A percentile compares a stretch with the other conserved stretches of the same genome.
These are phyloP conservation scores for Psilopsiagon aymara DNA, from an alignment of 2,113 vertebrate genomes.

Conservation along the genomic window DNA sequence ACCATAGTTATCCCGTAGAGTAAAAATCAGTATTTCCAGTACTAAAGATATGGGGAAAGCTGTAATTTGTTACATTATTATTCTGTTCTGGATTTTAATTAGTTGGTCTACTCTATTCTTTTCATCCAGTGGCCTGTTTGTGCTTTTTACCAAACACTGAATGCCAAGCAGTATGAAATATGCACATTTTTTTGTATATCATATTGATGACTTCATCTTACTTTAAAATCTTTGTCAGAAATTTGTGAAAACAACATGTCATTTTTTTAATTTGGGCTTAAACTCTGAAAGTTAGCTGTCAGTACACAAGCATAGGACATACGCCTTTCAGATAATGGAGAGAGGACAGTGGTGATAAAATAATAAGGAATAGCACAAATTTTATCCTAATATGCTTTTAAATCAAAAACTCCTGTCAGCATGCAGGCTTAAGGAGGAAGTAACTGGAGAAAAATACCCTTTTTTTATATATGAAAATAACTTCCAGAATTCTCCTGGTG, in stretches of 20 bases:
- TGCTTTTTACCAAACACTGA: not conserved
- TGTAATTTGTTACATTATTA: not conserved
- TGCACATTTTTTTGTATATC: not conserved
- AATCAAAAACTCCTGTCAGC: constrained; percentile 17
- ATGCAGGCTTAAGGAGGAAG: not conserved
- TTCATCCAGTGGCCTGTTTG: not conserved
- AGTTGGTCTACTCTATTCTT: not conserved
- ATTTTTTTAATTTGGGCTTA: not conserved
- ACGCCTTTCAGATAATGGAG: not conserved
- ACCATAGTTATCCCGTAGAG: not conserved
- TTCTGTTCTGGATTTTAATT: not conserved
- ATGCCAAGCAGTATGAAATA: not conserved
- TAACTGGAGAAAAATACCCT: not conserved
- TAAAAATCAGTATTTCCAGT: not conserved
- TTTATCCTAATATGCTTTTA: not conserved
- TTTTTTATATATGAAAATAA: constrained; percentile 22
- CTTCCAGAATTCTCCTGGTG: constrained; percentile 34
- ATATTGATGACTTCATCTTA: not conserved
- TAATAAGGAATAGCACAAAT: not conserved
- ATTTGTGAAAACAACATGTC: not conserved
- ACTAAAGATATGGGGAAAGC: not conserved
- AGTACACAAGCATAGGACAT: not conserved
- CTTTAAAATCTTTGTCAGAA: not conserved
- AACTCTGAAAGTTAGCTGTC: not conserved
- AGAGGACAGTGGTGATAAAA: not conserved